phyloP scores from a whole-genome alignment of 1,140 invertebrate genomes.

The Ladona fulva region DNA sequence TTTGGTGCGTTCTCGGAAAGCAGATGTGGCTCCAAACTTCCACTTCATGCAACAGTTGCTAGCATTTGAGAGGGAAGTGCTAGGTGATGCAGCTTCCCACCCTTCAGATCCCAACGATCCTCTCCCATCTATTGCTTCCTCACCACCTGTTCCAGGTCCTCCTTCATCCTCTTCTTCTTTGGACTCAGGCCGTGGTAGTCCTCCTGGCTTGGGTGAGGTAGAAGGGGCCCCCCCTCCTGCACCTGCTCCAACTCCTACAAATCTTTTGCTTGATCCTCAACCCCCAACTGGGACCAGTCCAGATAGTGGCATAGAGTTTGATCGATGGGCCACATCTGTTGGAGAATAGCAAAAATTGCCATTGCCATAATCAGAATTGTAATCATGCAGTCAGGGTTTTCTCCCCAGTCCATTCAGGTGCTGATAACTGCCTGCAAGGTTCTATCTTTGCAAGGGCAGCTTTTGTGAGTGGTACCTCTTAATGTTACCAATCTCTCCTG shows the following conservation, averaged over 20 bases:
- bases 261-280: constrained; percentile 44
- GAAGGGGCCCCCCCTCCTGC: background rate
- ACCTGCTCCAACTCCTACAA: background rate
- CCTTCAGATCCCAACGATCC: background rate
- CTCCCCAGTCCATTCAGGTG: background rate
- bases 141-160: constrained; percentile 36
- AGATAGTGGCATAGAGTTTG: constrained; percentile 81
- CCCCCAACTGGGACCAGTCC: constrained; percentile 67
- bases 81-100: constrained; percentile 15
- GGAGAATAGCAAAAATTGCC: background rate
- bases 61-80: constrained; percentile 72
- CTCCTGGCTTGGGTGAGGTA: constrained; percentile 30
- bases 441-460: background rate
- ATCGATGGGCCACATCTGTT: constrained; percentile 59
- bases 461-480: background rate
- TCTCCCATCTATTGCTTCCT: constrained; percentile 4
- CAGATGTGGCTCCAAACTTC: constrained; percentile 93
- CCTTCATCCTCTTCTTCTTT: constrained; percentile 36
- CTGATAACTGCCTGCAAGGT: background rate
- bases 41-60: constrained; percentile 95
- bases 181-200: constrained; percentile 34
- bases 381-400: background rate
- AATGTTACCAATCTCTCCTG: background rate
- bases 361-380: no score
- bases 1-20: constrained; percentile 80